Percentiles rank a stretch among this genome's conserved stretches.
Evolutionary conservation across 2,113 vertebrate species (phyloP).

Genomic region (Prietella phreatophila): DNA sequence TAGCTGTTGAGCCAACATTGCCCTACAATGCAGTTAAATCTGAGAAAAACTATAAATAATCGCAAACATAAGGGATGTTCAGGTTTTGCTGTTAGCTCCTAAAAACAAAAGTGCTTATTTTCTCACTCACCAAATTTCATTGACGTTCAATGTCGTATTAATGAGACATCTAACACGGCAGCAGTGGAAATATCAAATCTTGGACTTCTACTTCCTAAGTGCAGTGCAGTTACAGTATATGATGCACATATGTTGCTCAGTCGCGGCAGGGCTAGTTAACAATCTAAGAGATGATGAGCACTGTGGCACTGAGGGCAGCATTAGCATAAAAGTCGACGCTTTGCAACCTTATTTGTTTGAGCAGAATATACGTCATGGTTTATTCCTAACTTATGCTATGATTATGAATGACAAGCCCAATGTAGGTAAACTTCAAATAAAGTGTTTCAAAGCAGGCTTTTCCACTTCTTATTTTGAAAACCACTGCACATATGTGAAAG

Average conservation of each 20-base stretch:
- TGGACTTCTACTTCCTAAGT: neutral
- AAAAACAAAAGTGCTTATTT: neutral
- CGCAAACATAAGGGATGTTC: neutral
- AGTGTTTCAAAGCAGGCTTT: constrained; percentile 8
- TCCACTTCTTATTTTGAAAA: constrained; percentile 18
- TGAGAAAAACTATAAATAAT: neutral
- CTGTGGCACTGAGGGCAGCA: too few relatives aligned
- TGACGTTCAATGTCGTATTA: neutral
- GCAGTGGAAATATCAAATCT: neutral
- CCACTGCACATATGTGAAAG: constrained; percentile 55
- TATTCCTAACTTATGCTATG: neutral
- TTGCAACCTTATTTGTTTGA: neutral
- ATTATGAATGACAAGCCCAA: neutral
- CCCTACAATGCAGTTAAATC: neutral
- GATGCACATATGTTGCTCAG: neutral
- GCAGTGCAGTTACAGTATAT: neutral
- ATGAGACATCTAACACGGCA: neutral
- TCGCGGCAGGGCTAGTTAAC: neutral
- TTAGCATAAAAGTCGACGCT: neutral
- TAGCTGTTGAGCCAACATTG: too few relatives aligned
- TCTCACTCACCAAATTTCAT: neutral
- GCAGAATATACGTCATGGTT: neutral
- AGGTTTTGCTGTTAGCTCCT: neutral
- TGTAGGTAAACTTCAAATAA: neutral
- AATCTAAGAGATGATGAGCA: neutral